A percentile compares a stretch with the other conserved stretches of the same genome.
Evolutionary conservation across 2,888 invertebrate genomes (phyloP).

Genomic region (Salticus scenicus): DNA sequence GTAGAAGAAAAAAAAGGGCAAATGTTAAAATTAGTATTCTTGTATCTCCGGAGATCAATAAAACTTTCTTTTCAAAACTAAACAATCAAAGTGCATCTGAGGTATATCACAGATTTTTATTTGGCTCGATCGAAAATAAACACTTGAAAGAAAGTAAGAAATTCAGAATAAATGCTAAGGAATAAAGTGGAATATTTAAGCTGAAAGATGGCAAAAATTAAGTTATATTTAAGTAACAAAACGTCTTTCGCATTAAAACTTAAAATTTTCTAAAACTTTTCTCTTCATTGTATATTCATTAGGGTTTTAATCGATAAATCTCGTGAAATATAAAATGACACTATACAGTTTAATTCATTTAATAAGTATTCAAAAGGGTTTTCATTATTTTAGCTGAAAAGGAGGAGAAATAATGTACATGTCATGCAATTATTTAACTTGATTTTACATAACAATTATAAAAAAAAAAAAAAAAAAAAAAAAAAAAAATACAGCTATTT

Average conservation of each 20-base stretch:
- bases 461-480: too few relatives aligned
- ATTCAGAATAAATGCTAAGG: background rate
- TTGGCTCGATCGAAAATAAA: background rate
- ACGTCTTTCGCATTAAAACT: too few relatives aligned
- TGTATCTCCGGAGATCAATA: background rate
- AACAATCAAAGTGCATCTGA: background rate
- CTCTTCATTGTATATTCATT: background rate
- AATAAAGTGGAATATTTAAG: background rate
- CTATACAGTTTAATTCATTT: too few relatives aligned
- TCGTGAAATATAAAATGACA: too few relatives aligned
- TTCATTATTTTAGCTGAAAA: too few relatives aligned
- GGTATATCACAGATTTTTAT: background rate
- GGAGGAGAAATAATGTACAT: too few relatives aligned
- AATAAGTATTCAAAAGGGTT: too few relatives aligned
- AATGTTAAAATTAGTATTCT: background rate
- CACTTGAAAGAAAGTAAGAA: background rate
- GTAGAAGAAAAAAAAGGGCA: background rate
- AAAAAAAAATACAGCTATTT: too few relatives aligned
- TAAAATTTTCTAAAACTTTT: background rate
- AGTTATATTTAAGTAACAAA: background rate
- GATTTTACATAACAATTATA: too few relatives aligned
- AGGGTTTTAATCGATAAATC: background rate
- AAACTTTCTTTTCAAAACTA: background rate
- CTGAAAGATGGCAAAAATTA: background rate
- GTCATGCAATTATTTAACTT: too few relatives aligned